Conservation (phyloP, 2,113 vertebrate genomes). For the Corapipo altera region DNA sequence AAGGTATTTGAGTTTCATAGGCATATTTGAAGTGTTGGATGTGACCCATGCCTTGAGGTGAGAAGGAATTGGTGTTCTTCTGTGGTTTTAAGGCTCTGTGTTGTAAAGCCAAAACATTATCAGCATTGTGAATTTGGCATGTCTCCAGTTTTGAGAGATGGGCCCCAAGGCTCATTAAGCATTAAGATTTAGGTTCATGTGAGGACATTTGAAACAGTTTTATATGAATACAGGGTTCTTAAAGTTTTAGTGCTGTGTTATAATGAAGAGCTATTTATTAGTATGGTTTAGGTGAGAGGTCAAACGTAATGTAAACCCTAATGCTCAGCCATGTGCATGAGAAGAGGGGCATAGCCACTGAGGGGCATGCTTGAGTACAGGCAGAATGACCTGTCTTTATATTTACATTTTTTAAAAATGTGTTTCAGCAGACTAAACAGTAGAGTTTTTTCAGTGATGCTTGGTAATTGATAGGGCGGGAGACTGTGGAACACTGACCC, state of each 20-base stretch:
- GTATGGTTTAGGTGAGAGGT: not conserved
- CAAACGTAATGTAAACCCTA: not conserved
- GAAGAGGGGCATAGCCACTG: not conserved
- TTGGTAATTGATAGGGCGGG: not conserved
- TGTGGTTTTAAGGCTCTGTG: not conserved
- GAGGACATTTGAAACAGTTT: constrained; percentile 67
- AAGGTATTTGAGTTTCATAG: not conserved
- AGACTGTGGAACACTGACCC: not conserved
- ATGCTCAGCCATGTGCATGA: not conserved
- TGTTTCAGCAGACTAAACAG: not conserved
- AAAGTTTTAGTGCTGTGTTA: not conserved
- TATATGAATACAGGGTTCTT: not conserved
- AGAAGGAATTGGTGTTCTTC: not conserved
- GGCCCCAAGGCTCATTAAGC: constrained; percentile 68
- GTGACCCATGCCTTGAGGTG: not conserved
- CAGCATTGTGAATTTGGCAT: constrained; percentile 55
- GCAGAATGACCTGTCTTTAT: not conserved
- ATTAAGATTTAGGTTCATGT: constrained; percentile 65
- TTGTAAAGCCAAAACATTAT: constrained; percentile 60
- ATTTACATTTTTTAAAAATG: not conserved
- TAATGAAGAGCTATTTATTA: constrained; percentile 22
- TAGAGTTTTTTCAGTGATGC: not conserved
- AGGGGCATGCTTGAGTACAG: not conserved
- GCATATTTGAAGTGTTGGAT: not conserved
- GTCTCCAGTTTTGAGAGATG: constrained; percentile 48